phyloP scores from a whole-genome alignment of 2,888 invertebrate species.

The Eurois occulta region DNA sequence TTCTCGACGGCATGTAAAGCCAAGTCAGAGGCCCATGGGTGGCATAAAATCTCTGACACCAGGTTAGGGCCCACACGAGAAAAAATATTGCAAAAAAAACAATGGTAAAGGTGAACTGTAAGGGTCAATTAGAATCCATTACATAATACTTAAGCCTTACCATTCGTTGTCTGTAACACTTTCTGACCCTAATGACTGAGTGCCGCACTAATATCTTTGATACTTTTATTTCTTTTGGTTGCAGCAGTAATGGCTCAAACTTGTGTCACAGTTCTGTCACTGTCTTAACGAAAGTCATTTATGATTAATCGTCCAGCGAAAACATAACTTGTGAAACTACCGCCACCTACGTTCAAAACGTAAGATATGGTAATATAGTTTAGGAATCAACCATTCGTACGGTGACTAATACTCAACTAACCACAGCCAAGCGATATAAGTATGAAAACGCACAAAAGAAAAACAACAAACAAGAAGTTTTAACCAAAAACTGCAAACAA shows the following conservation, averaged over 20 bases:
- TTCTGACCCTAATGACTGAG: conserved; percentile 26
- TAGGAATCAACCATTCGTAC: conserved; percentile 8
- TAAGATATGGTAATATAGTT: conserved; percentile 13
- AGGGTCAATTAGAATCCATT: background rate
- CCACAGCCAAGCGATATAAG: conserved; percentile 12
- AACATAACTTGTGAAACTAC: background rate
- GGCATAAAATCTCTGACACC: no score
- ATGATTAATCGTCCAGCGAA: conserved; percentile 3
- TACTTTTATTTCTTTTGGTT: conserved; percentile 1
- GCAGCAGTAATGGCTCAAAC: background rate
- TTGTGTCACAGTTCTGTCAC: conserved; percentile 24
- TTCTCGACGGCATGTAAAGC: no score
- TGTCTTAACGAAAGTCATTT: conserved; percentile 17
- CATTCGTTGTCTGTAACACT: conserved; percentile 11
- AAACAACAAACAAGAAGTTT: conserved; percentile 35
- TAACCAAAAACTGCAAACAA: conserved; percentile 62
- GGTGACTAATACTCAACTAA: background rate
- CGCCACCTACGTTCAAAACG: background rate
- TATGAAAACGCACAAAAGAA: conserved; percentile 21
- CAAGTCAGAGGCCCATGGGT: no score
- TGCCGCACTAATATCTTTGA: conserved; percentile 9
- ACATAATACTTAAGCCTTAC: background rate
- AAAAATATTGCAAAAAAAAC: background rate
- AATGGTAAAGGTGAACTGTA: background rate
- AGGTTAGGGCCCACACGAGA: no score